Base-by-base conservation (phyloP, 2,888 invertebrate species). In the Digitonthophagus gazella region DNA sequence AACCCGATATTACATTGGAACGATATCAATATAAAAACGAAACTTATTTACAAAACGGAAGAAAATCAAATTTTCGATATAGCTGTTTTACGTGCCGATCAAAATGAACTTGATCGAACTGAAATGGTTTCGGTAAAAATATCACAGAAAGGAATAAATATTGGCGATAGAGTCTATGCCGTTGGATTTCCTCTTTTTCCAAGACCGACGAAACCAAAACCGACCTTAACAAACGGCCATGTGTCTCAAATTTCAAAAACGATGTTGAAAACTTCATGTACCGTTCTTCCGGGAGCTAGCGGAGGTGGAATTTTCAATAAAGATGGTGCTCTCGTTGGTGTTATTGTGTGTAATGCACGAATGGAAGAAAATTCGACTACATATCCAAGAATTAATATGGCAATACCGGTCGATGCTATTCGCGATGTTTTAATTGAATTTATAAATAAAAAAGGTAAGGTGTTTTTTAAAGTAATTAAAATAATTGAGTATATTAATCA, bases 1-100 rank as follows among this genome's bases (percentile, higher is more conserved):
- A 14, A 56, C 14, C 65, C 65, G 0, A 57, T 69, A 19, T 56
- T 67, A 18, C 57, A 69, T 14, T 72, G 70, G 69, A 22, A 69
- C 44, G 58, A 69, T 16, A n/a, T 20, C 2, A 57, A 71, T 64
- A 69, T 71, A n/a, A 63, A 83, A 0, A 85, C 85, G 0, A 83
- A 83, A 75, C 83, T 86, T 2, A 78, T 85, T 0, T 86, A 84
- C 79, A 84, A 84, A 78, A 83, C 84, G 0, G 74, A 79, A 0
- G 83, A 85, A 72, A 83, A 84, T 71, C 81, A 80, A 64, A 84
- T 85, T 0, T 86, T 83, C 72, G 86, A 86, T 77, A 73, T 86
- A 14, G 86, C 86, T 0, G 71, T 86, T 6, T 73, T 86, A 1
- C 83, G 82, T 75, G 81, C 83, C 0, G 83, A 84, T 74, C 81